Percentiles rank a stretch among this genome's conserved stretches.
Evolutionary conservation across 35 echinoderm and acorn worm species (phyloP).

Genomic region (Chiridota heheva): DNA sequence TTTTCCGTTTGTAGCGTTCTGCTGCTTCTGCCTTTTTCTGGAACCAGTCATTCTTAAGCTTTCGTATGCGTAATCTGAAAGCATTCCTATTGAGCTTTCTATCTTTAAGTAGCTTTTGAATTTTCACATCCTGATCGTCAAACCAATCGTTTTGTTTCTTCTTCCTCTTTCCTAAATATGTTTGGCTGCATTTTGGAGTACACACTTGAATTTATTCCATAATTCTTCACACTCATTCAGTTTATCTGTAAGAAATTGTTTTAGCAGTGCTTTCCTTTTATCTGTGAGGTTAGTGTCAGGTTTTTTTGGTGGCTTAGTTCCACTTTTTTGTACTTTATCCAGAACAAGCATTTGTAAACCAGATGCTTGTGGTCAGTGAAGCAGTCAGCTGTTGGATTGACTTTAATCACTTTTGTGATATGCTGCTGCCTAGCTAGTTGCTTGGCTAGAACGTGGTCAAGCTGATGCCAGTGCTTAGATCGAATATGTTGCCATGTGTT

Average conservation of each 20-base stretch:
- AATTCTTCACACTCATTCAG: background rate
- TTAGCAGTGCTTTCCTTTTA: background rate
- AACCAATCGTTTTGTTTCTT: slow-evolving; percentile 1
- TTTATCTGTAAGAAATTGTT: background rate
- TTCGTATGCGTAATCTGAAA: background rate
- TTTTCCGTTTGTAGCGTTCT: background rate
- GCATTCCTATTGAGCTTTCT: background rate
- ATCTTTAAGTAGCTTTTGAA: background rate
- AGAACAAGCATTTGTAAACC: background rate
- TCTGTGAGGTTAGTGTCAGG: no score
- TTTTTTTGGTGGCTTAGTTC: no score
- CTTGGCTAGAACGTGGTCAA: slow-evolving; percentile 21
- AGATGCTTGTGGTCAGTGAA: slow-evolving; percentile 21
- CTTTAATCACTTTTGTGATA: background rate
- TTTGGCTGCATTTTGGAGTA: slow-evolving; percentile 8
- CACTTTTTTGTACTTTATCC: background rate
- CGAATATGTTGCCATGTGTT: slow-evolving; percentile 12
- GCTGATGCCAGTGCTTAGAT: slow-evolving; percentile 15
- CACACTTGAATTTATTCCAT: background rate
- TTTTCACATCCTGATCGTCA: slow-evolving; percentile 7
- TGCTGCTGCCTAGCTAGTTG: background rate
- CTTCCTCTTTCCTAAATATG: background rate
- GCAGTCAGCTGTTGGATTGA: slow-evolving; percentile 8
- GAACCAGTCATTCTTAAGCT: slow-evolving; percentile 14
- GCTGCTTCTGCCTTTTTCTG: slow-evolving; percentile 20